These are phyloP conservation scores for Ceyx erithaca DNA, from an alignment of 2,797 vertebrate genomes.

Conservation along the genomic window DNA sequence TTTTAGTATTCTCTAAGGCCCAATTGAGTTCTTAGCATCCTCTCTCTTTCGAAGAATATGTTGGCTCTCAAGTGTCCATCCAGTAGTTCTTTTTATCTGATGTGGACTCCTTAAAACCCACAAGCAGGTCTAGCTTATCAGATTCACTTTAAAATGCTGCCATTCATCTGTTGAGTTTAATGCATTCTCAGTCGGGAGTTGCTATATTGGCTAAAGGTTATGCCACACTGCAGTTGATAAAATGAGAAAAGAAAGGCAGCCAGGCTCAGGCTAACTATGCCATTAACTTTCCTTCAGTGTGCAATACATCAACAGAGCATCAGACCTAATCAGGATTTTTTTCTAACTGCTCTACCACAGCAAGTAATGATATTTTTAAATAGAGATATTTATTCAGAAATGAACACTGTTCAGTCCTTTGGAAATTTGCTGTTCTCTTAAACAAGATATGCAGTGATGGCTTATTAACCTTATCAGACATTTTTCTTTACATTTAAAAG, in stretches of 20 bases:
- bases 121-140: slow-evolving; percentile 72
- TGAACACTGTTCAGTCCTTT: slow-evolving; percentile 8
- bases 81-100: slow-evolving; percentile 67
- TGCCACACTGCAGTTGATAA: slow-evolving; percentile 59
- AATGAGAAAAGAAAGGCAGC: slow-evolving; percentile 74
- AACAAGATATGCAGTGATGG: background rate
- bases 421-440: slow-evolving; percentile 28
- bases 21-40: slow-evolving; percentile 64
- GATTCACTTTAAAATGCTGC: slow-evolving; percentile 74
- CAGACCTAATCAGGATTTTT: slow-evolving; percentile 60
- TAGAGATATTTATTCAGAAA: slow-evolving; percentile 65
- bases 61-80: slow-evolving; percentile 67
- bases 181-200: slow-evolving; percentile 60
- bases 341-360: slow-evolving; percentile 47
- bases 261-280: slow-evolving; percentile 48
- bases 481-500: background rate
- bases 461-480: background rate
- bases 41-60: slow-evolving; percentile 56
- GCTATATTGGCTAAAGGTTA: slow-evolving; percentile 69
- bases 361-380: slow-evolving; percentile 23
- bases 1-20: slow-evolving; percentile 36
- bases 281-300: slow-evolving; percentile 70
- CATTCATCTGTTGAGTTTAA: slow-evolving; percentile 77
- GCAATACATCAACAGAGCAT: slow-evolving; percentile 64
- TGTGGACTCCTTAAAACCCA: slow-evolving; percentile 66